Base-by-base conservation (phyloP, 2,113 vertebrate genomes). In the Phasianus colchicus region DNA sequence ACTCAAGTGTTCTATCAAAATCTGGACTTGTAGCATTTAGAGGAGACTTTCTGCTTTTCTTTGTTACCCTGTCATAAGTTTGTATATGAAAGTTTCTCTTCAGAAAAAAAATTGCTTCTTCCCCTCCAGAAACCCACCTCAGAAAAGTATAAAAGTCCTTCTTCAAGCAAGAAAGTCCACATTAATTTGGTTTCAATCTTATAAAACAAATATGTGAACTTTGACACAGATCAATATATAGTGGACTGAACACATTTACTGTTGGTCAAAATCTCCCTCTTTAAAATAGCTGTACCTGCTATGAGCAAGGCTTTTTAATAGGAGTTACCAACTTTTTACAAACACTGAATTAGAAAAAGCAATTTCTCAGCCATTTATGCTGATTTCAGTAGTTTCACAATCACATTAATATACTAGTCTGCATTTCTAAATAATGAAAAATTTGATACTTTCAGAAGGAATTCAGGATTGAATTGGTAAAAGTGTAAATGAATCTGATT, bases 41-140 rank as follows among this genome's bases (percentile, higher is more conserved):
- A 80, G 10, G 34, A 82, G 40, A 11, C 6, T 32, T 58, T 47
- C 48, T 63, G 15, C 4, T 84, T 87, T 80, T 52, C 29, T 70
- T 77, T 73, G 11, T 13, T 66, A 74, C 10, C 7, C 3, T 67
- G 9, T 1, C 29, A 17, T 25, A 21, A 21, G 22, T 74, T 89
- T 81, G 4, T 38, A 6, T 32, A 16, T 71, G 30, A 13, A 66
- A 63, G 25, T 48, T 77, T 77, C 45, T 86, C 10, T 38, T 2
- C 6, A 9, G 19, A 63, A 19, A 13, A 21, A 43, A 55, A 50
- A 63, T 80, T 64, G 6, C 6, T 52, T 80, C 38, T n/a, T 67
- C 21, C 10, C 34, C 27, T 2, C 0, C 20, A 65, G n/a, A n/a
- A n/a, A 18, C 10, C 65, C 12, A 3, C 4, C 8, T 3, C 25